Base-by-base conservation (phyloP, 2,797 vertebrate species). In the Fringilla coelebs region DNA sequence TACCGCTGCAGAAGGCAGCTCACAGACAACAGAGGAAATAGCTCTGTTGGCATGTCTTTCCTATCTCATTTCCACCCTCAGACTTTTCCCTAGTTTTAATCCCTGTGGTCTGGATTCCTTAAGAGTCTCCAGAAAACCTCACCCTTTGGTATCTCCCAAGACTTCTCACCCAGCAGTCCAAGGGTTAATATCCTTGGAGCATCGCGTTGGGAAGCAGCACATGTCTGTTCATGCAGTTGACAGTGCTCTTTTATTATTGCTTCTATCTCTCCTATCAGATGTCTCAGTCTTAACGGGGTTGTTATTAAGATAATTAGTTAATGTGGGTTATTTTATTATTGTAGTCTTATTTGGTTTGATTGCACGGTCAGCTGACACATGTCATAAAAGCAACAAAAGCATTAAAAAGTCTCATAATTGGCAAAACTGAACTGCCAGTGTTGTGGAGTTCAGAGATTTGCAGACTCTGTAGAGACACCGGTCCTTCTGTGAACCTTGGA, bases 301-400 rank as follows among this genome's bases (percentile, higher is more conserved):
- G 95, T 95, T 96, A 94, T 97, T 96, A 96, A 91, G 94, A 62
- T 96, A 96, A 97, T 96, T 96, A 96, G 92, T 97, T 97, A 96
- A 96, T 96, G 91, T 10, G 40, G 76, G 89, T 95, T 97, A 90
- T 91, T 75, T 91, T 94, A 78, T 90, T 96, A 90, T 91, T 93
- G 96, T 95, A 97, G 92, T 92, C 84, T 89, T 94, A 92, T 91
- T 95, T 85, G 87, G 94, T 89, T 96, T 68, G 93, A 95, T 49
- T 77, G 92, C 90, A 62, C 1, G 58, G 89, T 93, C 94, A 85
- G 96, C 93, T 77, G 79, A 94, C 91, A 83, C 55, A 85, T 73
- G 68, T 82, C 55, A 41, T 80, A 92, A 95, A 94, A 93, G 95
- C 60, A 49, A 96, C 82, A 89, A 84, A 94, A 43, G 55, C 84